Evolutionary conservation across 2,888 invertebrate species (phyloP), one percentile per base, ranked within the genome.

Genomic region (Calameuta filiformis): DNA sequence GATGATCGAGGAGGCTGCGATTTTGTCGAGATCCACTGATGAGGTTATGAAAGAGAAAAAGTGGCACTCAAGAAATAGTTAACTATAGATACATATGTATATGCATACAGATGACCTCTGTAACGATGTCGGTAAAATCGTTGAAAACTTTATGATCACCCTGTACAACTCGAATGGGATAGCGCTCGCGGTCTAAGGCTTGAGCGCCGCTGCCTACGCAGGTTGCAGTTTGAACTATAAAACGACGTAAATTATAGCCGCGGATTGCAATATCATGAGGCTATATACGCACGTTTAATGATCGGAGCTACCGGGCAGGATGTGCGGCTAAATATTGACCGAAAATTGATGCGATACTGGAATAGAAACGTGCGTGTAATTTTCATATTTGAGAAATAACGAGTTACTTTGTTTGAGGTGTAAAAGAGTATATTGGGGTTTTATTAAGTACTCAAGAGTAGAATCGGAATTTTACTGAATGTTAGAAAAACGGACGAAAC

Each of bases 221-320:
- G 88, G 87, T 90, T 90, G 90, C 91, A 90, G 91, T 91, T 91
- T 91, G 89, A 90, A 91, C 91, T 91, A 91, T 91, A 91, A 91
- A 91, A 91, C 91, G 91, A 90, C 90, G 90, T 90, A 91, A 91
- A 91, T 91, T 91, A 91, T 90, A 89, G 90, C 90, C 89, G 85
- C 89, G 91, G 90, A 91, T 91, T 90, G 91, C 90, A 90, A 91
- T 91, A 91, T 91, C 91, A 91, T 91, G 91, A 91, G 91, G 91
- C 90, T 89, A 90, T 91, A 91, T 90, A 91, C 91, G 91, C 90
- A 90, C 90, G 90, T 91, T 91, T 91, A 91, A 91, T 91, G 91
- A 91, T 91, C 91, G 90, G 89, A 89, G 90, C 90, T 91, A 91
- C 90, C 88, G 89, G 87, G 87, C 84, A 84, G 83, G 82, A 81